Conservation (phyloP, 2,797 vertebrate species). For the Gymnopithys bicolor region DNA sequence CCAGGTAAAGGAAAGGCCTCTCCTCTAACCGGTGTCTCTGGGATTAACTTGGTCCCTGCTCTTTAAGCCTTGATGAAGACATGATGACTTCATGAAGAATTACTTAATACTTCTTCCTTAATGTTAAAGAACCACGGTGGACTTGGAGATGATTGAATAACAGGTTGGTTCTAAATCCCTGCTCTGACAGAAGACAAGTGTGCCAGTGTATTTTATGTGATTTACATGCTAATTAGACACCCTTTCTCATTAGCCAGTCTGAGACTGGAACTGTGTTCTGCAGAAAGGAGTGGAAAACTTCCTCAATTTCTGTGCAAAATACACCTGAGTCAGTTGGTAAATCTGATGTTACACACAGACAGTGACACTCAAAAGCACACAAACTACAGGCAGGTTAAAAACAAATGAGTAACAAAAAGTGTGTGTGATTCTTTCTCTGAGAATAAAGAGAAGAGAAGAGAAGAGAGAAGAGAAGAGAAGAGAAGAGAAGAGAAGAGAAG, state of each 20-base stretch:
- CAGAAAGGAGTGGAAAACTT: background rate
- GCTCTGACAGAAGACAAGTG: background rate
- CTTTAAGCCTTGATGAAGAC: background rate
- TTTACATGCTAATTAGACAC: conserved; percentile 1
- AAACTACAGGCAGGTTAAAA: background rate
- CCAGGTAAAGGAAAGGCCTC: background rate
- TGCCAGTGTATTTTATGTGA: background rate
- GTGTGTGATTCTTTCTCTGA: background rate
- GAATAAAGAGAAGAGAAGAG: background rate
- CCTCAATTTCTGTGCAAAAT: background rate
- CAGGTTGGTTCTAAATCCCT: background rate
- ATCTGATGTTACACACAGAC: background rate
- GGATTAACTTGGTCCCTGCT: background rate
- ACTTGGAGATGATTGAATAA: background rate
- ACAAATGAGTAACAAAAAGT: background rate
- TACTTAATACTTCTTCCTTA: background rate
- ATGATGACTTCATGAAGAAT: background rate
- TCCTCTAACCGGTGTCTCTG: background rate
- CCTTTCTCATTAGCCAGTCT: background rate
- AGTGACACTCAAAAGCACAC: background rate
- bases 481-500: too few species aligned
- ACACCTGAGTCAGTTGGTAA: background rate
- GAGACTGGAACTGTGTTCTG: background rate
- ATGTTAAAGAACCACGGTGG: background rate
- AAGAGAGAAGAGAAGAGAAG: too few species aligned